A percentile compares a stretch with the other conserved stretches of the same genome.
phyloP scores from a whole-genome alignment of 1,140 invertebrate genomes.

The Wasmannia auropunctata region DNA sequence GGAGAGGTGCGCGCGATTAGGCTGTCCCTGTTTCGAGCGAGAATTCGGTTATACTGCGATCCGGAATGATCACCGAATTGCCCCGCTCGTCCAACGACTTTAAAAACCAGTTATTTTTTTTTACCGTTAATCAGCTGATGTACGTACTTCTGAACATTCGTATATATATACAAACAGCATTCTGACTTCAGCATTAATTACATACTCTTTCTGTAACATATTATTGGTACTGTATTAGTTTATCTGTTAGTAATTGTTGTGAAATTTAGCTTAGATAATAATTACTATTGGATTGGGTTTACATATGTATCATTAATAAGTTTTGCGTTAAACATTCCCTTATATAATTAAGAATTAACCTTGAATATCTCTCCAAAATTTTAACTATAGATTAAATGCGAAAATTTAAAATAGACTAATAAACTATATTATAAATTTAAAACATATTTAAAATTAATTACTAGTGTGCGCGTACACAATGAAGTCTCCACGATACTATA shows the following conservation, averaged over 20 bases:
- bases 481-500: neutral
- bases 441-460: neutral
- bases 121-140: neutral
- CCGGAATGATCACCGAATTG: neutral
- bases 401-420: neutral
- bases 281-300: neutral
- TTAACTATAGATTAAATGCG: neutral
- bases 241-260: neutral
- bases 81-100: neutral
- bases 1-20: constrained; percentile 1
- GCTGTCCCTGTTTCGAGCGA: neutral
- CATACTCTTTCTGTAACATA: neutral
- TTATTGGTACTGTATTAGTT: neutral
- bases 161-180: no score
- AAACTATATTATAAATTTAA: neutral
- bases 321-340: neutral
- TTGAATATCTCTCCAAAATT: neutral
- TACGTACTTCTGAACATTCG: neutral
- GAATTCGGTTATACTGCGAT: neutral
- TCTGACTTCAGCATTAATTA: neutral
- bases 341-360: neutral
- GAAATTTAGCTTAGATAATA: neutral
- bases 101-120: neutral
- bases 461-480: neutral
- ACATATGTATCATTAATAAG: neutral